A percentile compares a stretch with the other conserved stretches of the same genome.
phyloP scores from a whole-genome alignment of 2,888 invertebrate genomes.

The Acronicta psi region DNA sequence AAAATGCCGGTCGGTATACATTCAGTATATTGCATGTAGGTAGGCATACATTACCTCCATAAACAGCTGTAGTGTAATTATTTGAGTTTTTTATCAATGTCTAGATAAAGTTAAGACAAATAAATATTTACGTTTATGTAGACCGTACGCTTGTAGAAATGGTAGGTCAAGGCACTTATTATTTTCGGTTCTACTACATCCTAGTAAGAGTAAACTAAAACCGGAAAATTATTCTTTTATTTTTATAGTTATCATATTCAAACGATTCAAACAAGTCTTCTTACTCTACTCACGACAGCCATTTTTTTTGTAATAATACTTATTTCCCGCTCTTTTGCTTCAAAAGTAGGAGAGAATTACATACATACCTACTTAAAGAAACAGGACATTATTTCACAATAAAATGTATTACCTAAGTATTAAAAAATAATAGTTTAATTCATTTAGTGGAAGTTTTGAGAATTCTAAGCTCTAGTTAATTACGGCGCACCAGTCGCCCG shows the following conservation, averaged over 20 bases:
- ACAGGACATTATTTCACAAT: conserved; percentile 1
- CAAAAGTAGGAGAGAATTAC: no score
- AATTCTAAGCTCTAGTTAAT: conserved; percentile 20
- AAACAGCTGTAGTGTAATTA: no score
- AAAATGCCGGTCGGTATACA: no score
- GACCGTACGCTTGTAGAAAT: no score
- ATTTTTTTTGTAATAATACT: no score
- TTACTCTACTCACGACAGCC: background rate
- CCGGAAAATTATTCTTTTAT: background rate
- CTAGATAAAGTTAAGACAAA: no score
- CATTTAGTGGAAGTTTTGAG: conserved; percentile 11
- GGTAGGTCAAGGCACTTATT: background rate
- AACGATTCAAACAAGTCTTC: conserved; percentile 5
- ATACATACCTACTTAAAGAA: background rate
- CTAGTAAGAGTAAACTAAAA: background rate
- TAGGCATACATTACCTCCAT: no score
- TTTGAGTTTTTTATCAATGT: no score
- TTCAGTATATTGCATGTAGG: no score
- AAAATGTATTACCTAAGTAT: conserved; percentile 15
- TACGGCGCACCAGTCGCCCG: conserved; percentile 48
- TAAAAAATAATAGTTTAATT: conserved; percentile 19
- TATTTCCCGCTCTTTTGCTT: no score
- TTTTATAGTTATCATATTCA: conserved; percentile 7
- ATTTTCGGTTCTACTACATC: background rate
- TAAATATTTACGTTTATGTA: no score